Evolutionary conservation across 2,888 invertebrate genomes (phyloP).

Genomic region (Cataglyphis cursor): DNA sequence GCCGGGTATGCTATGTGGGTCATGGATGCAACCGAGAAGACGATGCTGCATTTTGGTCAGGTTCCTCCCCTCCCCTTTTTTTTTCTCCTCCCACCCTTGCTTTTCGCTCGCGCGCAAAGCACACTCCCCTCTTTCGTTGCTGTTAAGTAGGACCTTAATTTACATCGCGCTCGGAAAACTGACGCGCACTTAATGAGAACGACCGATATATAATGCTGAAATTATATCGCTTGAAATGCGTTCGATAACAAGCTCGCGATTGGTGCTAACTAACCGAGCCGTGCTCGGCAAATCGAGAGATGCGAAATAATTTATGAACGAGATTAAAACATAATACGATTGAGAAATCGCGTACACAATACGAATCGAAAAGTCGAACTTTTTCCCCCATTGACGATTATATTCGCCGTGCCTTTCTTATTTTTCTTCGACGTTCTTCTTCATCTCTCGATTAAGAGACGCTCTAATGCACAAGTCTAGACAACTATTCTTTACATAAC

Average conservation of each 20-base stretch:
- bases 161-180: slow-evolving; percentile 52
- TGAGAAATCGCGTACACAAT: background rate
- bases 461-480: slow-evolving; percentile 10
- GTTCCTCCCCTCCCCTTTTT: background rate
- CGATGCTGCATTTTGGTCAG: slow-evolving; percentile 54
- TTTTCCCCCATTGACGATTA: background rate
- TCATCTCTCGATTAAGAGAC: background rate
- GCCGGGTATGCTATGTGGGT: slow-evolving; percentile 68
- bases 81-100: background rate
- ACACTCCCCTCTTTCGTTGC: slow-evolving; percentile 20
- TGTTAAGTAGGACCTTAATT: slow-evolving; percentile 59
- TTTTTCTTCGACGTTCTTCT: slow-evolving; percentile 34
- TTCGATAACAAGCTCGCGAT: background rate
- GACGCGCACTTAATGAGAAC: slow-evolving; percentile 35
- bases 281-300: background rate
- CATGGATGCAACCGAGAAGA: slow-evolving; percentile 71
- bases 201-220: slow-evolving; percentile 1
- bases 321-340: slow-evolving; percentile 15
- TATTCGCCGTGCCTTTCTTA: background rate
- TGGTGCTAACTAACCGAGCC: background rate
- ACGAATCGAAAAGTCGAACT: background rate
- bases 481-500: slow-evolving; percentile 38
- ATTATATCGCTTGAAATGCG: slow-evolving; percentile 12
- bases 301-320: slow-evolving; percentile 1
- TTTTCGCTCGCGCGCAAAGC: no score